Conservation (phyloP, 2,888 invertebrate species). For the Nemoura dubitans region DNA sequence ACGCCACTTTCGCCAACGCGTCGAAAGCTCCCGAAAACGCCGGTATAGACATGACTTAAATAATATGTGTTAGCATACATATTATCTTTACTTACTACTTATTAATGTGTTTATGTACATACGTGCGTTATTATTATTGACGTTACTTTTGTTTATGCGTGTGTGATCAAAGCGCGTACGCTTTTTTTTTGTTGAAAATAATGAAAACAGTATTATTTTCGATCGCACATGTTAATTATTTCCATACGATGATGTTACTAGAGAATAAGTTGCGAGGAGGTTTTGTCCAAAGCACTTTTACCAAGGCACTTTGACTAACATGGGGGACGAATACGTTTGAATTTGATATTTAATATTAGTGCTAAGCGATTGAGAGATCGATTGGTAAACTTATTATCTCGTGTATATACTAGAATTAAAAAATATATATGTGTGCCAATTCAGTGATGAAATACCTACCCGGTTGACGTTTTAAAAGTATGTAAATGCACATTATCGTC, state of each 20-base stretch:
- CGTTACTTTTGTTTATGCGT: not conserved
- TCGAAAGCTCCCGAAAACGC: conserved; percentile 96
- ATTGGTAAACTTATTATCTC: not conserved
- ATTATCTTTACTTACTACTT: not conserved
- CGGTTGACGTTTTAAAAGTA: not conserved
- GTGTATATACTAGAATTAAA: not conserved
- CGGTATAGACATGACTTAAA: conserved; percentile 79
- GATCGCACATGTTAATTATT: not conserved
- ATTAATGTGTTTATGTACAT: not conserved
- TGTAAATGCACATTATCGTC: too few species aligned
- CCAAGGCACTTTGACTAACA: conserved; percentile 25
- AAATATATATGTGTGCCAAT: not conserved
- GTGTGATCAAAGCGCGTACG: not conserved
- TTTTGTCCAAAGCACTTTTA: conserved; percentile 15
- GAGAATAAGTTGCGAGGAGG: not conserved
- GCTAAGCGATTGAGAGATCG: conserved; percentile 8
- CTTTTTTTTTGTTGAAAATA: not conserved
- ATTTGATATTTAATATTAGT: conserved; percentile 31
- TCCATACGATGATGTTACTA: not conserved
- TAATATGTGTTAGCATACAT: not conserved
- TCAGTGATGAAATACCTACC: not conserved
- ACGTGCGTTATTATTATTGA: not conserved
- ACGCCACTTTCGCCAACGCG: conserved; percentile 88
- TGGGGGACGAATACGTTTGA: conserved; percentile 35
- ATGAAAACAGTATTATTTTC: not conserved